Percentiles rank a stretch among this genome's conserved stretches.
Evolutionary conservation across 1,140 invertebrate genomes (phyloP).

Genomic region (Heliconius himera): DNA sequence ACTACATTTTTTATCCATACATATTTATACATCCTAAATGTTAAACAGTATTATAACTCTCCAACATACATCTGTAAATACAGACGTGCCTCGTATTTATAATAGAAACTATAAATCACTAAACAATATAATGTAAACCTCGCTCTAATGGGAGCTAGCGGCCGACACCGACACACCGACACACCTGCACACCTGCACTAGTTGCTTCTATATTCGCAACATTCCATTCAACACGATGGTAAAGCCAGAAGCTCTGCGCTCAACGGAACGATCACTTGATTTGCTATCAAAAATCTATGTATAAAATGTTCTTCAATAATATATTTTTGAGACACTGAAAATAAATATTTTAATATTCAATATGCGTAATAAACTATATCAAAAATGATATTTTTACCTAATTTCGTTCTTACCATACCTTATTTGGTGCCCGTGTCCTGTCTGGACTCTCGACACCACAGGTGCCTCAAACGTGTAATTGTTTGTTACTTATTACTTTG

Average conservation of each 20-base stretch:
- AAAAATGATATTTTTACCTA: too few species aligned
- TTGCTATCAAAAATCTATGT: neutral
- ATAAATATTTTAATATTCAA: too few species aligned
- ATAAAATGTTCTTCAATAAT: neutral
- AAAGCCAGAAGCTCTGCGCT: neutral
- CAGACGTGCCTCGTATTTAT: neutral
- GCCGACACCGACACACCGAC: neutral
- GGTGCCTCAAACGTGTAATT: too few species aligned
- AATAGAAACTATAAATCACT: neutral
- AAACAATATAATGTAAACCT: neutral
- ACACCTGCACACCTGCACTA: neutral
- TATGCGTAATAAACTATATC: too few species aligned
- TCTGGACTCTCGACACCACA: too few species aligned
- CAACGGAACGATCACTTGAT: neutral
- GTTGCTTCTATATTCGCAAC: neutral
- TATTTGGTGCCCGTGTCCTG: too few species aligned
- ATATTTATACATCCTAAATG: too few species aligned
- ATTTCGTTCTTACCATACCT: too few species aligned
- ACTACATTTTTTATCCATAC: too few species aligned
- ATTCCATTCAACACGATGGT: neutral
- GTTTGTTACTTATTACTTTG: too few species aligned
- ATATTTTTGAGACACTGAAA: too few species aligned
- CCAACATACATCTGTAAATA: neutral
- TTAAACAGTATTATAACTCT: too few species aligned
- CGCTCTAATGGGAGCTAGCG: neutral